phyloP scores from a whole-genome alignment of 2,797 vertebrate genomes.

The Cryptoblepharus egeriae region DNA sequence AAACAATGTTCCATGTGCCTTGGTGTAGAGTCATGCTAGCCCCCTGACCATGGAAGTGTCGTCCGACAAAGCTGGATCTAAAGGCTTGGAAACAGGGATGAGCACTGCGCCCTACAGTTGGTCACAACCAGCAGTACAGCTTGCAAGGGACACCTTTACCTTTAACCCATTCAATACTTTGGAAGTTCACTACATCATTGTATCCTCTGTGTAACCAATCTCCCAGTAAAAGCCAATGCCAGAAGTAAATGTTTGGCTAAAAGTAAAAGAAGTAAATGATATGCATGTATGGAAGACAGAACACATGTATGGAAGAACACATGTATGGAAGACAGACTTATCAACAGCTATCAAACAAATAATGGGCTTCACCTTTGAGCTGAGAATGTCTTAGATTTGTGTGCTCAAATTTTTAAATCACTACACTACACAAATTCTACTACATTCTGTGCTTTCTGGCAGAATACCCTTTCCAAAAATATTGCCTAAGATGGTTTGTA shows the following conservation, averaged over 20 bases:
- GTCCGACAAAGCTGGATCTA: too few species aligned
- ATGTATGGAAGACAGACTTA: neutral
- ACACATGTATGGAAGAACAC: neutral
- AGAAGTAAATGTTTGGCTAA: too few species aligned
- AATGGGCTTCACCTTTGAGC: neutral
- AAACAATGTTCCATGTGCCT: too few species aligned
- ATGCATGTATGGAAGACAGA: neutral
- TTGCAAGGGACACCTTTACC: too few species aligned
- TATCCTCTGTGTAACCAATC: too few species aligned
- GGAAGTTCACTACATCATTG: conserved; percentile 9
- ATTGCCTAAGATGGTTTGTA: neutral
- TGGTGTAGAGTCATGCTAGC: too few species aligned
- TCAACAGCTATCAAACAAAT: neutral
- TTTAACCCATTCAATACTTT: conserved; percentile 23
- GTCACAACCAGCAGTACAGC: too few species aligned
- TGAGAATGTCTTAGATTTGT: neutral
- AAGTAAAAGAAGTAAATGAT: too few species aligned
- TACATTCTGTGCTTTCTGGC: neutral
- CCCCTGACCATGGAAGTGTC: too few species aligned
- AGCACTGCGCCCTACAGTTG: too few species aligned
- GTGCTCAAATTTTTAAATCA: neutral
- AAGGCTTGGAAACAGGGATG: too few species aligned
- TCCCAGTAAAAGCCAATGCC: too few species aligned
- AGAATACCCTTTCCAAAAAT: neutral
- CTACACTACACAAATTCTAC: neutral